Conservation (phyloP, 2,113 vertebrate genomes). For the Rhinolophus ferrumequinum region DNA sequence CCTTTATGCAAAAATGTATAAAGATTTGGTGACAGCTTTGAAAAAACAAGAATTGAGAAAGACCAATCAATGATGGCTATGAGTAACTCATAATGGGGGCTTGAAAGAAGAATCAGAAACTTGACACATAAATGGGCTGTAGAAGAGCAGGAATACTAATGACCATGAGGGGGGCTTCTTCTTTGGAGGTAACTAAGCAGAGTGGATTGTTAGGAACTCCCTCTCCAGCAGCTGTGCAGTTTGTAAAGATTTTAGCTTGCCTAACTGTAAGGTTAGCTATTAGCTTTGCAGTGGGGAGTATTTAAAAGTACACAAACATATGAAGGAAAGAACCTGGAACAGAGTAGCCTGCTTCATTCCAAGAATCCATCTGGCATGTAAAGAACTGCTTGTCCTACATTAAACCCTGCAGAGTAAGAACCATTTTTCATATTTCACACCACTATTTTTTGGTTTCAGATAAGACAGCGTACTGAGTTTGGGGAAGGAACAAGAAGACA, state of each 20-base stretch:
- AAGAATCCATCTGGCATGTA: conserved; percentile 83
- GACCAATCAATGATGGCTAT: conserved; percentile 42
- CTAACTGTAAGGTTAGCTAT: conserved; percentile 79
- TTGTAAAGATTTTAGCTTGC: conserved; percentile 76
- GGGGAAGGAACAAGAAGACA: conserved; percentile 31
- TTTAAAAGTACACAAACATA: conserved; percentile 82
- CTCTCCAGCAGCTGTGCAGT: conserved; percentile 74
- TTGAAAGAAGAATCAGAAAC: conserved; percentile 62
- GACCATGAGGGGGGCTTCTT: conserved; percentile 42
- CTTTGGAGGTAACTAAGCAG: conserved; percentile 56
- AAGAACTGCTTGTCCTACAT: conserved; percentile 82
- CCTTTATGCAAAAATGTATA: conserved; percentile 46
- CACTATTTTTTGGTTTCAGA: conserved; percentile 77
- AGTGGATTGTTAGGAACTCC: conserved; percentile 67
- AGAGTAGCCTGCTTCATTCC: conserved; percentile 79
- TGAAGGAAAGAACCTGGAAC: conserved; percentile 82
- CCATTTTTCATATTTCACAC: conserved; percentile 77
- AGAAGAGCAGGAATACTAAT: conserved; percentile 68
- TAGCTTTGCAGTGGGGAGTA: conserved; percentile 79
- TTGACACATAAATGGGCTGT: conserved; percentile 48
- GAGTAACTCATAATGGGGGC: conserved; percentile 38
- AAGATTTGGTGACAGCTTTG: conserved; percentile 64
- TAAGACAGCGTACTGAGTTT: conserved; percentile 64
- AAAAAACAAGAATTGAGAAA: conserved; percentile 70
- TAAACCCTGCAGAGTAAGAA: conserved; percentile 79